A percentile compares a stretch with the other conserved stretches of the same genome.
phyloP scores from a whole-genome alignment of 2,888 invertebrate species.

The Ligdia adustata region DNA sequence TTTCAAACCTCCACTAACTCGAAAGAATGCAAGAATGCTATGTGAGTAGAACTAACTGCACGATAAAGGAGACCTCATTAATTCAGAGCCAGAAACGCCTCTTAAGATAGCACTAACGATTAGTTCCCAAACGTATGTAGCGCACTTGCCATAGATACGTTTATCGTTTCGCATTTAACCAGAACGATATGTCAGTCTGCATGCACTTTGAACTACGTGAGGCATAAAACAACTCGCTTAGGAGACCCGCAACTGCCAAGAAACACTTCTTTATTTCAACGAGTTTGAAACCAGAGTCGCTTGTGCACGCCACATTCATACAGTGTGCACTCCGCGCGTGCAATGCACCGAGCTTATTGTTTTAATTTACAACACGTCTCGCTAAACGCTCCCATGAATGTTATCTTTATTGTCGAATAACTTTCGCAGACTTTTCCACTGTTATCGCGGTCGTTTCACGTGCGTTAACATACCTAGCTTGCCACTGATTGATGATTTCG shows the following conservation, averaged over 20 bases:
- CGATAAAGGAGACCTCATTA: conserved; percentile 42
- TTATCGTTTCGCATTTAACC: conserved; percentile 69
- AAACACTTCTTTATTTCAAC: conserved; percentile 50
- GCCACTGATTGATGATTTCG: conserved; percentile 45
- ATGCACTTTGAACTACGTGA: conserved; percentile 63
- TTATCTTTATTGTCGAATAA: conserved; percentile 60
- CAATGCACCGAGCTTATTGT: conserved; percentile 52
- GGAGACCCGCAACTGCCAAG: conserved; percentile 48
- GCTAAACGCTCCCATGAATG: conserved; percentile 53
- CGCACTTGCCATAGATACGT: conserved; percentile 54
- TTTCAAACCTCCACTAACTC: too few species aligned
- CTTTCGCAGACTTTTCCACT: conserved; percentile 45
- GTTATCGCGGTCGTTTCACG: conserved; percentile 41
- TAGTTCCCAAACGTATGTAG: conserved; percentile 42
- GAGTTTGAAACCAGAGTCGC: conserved; percentile 48
- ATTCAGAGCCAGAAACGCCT: conserved; percentile 44
- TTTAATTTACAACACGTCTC: conserved; percentile 64
- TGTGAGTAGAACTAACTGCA: conserved; percentile 5
- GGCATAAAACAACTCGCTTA: conserved; percentile 62
- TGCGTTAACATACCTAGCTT: conserved; percentile 37
- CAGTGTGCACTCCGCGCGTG: conserved; percentile 41
- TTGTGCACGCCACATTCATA: conserved; percentile 39
- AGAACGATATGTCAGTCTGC: conserved; percentile 65
- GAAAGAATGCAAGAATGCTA: too few species aligned
- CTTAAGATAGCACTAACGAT: conserved; percentile 43